Evolutionary conservation across 2,888 invertebrate species (phyloP), one percentile per base, ranked within the genome.

Genomic region (Synanthedon myopaeformis): DNA sequence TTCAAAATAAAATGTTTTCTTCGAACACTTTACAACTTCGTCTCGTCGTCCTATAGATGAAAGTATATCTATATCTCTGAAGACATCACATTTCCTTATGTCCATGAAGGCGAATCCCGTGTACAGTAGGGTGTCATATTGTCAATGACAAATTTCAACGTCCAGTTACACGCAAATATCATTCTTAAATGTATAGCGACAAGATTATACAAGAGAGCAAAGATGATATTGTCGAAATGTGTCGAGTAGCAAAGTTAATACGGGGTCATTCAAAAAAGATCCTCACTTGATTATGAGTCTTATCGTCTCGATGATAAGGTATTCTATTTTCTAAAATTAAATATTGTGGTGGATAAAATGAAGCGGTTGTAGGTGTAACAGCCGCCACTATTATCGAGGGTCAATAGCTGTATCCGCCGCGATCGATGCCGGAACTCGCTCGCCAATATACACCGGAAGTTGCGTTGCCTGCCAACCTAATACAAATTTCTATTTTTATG

Each of bases 381-480:
- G 60, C 49, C 59, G 61, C 67, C 67, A 69, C 67, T 74, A 68
- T 70, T 70, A 74, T 66, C 49, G 61, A 65, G 74, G 76, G 77
- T 77, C 79, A 79, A 79, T 76, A 76, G 70, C 73, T 66, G 72
- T 74, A 71, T 75, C 70, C 69, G 66, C 60, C 59, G 59, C 72
- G 76, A 77, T 81, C 80, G 77, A 80, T 77, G 61, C 71, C 74
- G 78, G 80, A 79, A 78, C 65, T 17, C 66, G 59, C 60, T 67
- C 61, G 65, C 66, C 68, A 63, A 64, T 66, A 61, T 69, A 64
- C 64, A 66, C 67, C 67, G 77, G 78, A 79, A 75, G 70, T 65
- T 62, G 59, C 62, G 59, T 55, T 57, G 62, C 61, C 65, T 64
- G 67, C 61, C 58, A 61, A 60, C 57, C 5, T 13, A 45, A 45